Evolutionary conservation across 2,888 invertebrate genomes (phyloP).

Genomic region (Dolichomitus sp.): DNA sequence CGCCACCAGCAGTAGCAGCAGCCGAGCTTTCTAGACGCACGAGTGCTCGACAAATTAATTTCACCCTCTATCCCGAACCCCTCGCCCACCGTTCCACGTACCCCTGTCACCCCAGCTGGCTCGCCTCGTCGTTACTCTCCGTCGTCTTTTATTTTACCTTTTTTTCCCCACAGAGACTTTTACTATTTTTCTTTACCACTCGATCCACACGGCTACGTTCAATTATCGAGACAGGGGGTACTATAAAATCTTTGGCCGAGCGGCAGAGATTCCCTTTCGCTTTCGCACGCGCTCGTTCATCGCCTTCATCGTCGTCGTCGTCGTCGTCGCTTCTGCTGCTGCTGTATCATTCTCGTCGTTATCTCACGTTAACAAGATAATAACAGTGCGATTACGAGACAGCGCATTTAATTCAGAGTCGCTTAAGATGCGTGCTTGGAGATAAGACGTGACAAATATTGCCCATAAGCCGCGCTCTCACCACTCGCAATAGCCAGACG

Average conservation of each 20-base stretch:
- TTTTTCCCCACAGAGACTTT: not conserved
- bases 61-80: slow-evolving; percentile 69
- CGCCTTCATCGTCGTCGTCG: not conserved
- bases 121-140: slow-evolving; percentile 24
- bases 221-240: slow-evolving; percentile 10
- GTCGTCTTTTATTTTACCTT: slow-evolving; percentile 3
- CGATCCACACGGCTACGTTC: slow-evolving; percentile 33
- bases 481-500: slow-evolving; percentile 32
- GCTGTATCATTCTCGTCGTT: slow-evolving; percentile 39
- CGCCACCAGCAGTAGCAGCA: slow-evolving; percentile 29
- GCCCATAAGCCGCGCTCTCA: slow-evolving; percentile 75
- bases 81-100: not conserved
- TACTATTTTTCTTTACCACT: slow-evolving; percentile 30
- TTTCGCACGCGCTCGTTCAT: slow-evolving; percentile 11
- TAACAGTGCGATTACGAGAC: slow-evolving; percentile 80
- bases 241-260: slow-evolving; percentile 11
- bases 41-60: slow-evolving; percentile 78
- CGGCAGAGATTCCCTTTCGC: slow-evolving; percentile 15
- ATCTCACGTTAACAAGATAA: slow-evolving; percentile 82
- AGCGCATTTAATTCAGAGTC: slow-evolving; percentile 79
- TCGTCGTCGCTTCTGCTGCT: not conserved
- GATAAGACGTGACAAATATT: slow-evolving; percentile 85
- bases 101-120: slow-evolving; percentile 66
- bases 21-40: slow-evolving; percentile 67
- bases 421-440: slow-evolving; percentile 79